Evolutionary conservation across 2,797 vertebrate genomes (phyloP), one percentile per base, ranked within the genome.

Genomic region (Myotis planiceps): DNA sequence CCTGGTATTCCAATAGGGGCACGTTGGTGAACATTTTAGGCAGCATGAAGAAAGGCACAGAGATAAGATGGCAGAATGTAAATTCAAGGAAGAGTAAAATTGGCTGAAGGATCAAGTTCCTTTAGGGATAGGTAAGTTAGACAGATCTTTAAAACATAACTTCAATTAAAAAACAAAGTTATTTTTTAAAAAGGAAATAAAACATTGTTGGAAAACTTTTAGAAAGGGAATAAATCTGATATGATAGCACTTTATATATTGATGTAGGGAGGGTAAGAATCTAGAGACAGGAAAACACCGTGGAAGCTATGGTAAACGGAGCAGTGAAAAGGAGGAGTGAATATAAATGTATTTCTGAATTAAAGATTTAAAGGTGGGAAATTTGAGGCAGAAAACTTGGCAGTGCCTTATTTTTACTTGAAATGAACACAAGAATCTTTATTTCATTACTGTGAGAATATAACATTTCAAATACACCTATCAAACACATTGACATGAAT

Each of bases 401-500:
- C 47, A 76, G 55, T 81, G 53, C 37, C 8, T 63, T 78, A 75
- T 55, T 72, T 92, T 84, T 55, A 89, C 37, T 42, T 92, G 39
- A 92, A 92, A 89, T 66, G 75, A 92, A 72, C 71, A 80, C 47
- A 90, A 53, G 0, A 66, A 42, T 90, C 21, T 66, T 82, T 49
- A 82, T 82, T 32, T 12, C 12, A 65, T 82, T 21, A 82, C 42
- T 49, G 42, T 49, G 42, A 0, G 19, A 82, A 49, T 47, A 82
- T 42, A 82, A 82, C 80, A 47, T 47, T 47, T 82, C 72, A 72
- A 81, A 89, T 55, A 82, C 8, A 75, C 45, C 29, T 63, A 92
- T 92, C 55, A 86, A 82, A 95, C 4, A 82, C 55, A 95, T 9
- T 78, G 86, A 76, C 81, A 71, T 81, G 27, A 94, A 86, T 16